Base-by-base conservation (phyloP, 2,113 vertebrate genomes). In the Pelvicachromis taeniatus region DNA sequence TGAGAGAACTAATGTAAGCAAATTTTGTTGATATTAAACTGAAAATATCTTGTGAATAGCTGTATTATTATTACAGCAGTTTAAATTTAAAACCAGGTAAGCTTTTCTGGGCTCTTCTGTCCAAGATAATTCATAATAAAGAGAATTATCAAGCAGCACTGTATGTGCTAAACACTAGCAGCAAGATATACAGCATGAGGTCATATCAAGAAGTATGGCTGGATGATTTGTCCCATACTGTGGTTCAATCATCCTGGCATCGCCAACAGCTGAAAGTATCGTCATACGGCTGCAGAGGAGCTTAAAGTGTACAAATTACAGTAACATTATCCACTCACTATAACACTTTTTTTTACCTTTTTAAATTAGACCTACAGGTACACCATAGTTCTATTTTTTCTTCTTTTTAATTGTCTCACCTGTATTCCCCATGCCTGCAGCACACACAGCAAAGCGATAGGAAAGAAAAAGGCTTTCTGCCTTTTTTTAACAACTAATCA, bases 61-160 rank as follows among this genome's bases (percentile, higher is more conserved):
- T 9, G 7, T 45, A 33, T 9, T 45, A 6, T 45, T 45, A 5
- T 77, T 61, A 16, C 33, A 26, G 3, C 29, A 1, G 14, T 13
- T 85, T 12, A 52, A 68, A 16, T n/a, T 26, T 61, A 81, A 78
- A 8, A 9, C 2, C 21, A 54, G 38, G 16, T 50, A 38, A 26
- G 7, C 54, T 53, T 75, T 80, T 40, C 65, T 10, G 21, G 38
- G 21, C 45, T 45, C 40, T 45, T 42, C 21, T 45, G 65, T 0
- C 0, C 13, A 61, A 35, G 80, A 75, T 83, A 80, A 63, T 75
- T 80, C 2, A 75, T 26, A 83, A 79, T 35, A 40, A 48, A 40
- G 23, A 45, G 0, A 16, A 83, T 26, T 6, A 35, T 42, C 13
- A 68, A 42, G 63, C 7, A 68, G 40, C 65, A 70, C 21, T 70